These are phyloP conservation scores for Rhagoletis zephyria DNA, from an alignment of 1,140 invertebrate species.

Conservation along the genomic window DNA sequence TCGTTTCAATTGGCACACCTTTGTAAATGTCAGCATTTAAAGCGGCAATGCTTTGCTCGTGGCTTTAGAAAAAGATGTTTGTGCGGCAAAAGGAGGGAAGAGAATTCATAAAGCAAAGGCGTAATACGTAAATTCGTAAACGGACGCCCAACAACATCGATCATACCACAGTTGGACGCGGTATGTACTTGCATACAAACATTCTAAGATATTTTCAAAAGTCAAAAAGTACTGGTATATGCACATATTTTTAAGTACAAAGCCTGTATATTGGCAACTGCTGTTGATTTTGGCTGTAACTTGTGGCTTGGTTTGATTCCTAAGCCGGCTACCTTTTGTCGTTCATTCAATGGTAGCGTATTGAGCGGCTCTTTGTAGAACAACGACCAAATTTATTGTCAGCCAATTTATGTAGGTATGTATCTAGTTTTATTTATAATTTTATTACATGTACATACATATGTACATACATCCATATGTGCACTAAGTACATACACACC, in stretches of 20 bases:
- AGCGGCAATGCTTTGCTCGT: background rate
- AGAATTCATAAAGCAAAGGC: background rate
- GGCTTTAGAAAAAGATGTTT: background rate
- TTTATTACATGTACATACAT: too few relatives aligned
- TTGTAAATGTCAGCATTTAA: constrained; percentile 29
- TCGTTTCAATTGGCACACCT: constrained; percentile 46
- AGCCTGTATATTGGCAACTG: too few relatives aligned
- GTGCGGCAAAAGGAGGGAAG: background rate
- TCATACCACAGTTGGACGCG: background rate
- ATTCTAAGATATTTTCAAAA: background rate
- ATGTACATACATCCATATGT: background rate
- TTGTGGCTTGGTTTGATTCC: too few relatives aligned
- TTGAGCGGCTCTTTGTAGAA: too few relatives aligned
- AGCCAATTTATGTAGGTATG: too few relatives aligned
- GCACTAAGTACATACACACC: background rate
- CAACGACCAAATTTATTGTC: too few relatives aligned
- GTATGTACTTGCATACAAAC: background rate
- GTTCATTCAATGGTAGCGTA: too few relatives aligned
- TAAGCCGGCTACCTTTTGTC: too few relatives aligned
- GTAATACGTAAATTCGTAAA: constrained; percentile 7
- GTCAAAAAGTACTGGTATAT: too few relatives aligned
- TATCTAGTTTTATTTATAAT: too few relatives aligned
- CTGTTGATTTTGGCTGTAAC: too few relatives aligned
- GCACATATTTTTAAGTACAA: too few relatives aligned
- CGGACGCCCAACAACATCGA: background rate